Percentiles rank a stretch among this genome's conserved stretches.
Conservation (phyloP, 2,888 invertebrate genomes). For the Ectropis crepuscularia region DNA sequence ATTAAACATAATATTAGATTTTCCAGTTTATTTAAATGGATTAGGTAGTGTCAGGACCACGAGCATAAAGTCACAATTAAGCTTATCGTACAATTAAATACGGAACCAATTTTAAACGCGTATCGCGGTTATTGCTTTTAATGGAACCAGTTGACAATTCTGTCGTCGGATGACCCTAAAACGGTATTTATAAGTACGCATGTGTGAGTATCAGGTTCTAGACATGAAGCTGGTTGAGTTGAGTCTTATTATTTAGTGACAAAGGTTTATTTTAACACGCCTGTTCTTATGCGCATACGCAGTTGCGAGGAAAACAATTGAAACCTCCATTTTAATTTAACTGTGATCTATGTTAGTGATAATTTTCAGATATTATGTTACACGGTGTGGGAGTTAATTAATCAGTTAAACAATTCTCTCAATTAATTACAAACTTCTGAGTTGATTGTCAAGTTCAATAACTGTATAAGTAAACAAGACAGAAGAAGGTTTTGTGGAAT, state of each 20-base stretch:
- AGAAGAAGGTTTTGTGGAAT: not conserved
- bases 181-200: conserved; percentile 35
- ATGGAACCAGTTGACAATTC: conserved; percentile 32
- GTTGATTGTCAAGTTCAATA: conserved; percentile 21
- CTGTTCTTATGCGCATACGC: conserved; percentile 25
- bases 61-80: conserved; percentile 6
- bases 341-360: conserved; percentile 17
- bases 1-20: not conserved
- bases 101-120: conserved; percentile 26
- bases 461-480: conserved; percentile 2
- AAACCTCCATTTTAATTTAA: conserved; percentile 52
- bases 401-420: not conserved
- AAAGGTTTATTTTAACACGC: conserved; percentile 42
- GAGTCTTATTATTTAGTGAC: conserved; percentile 42
- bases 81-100: conserved; percentile 21
- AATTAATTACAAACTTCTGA: conserved; percentile 7
- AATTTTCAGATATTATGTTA: conserved; percentile 4
- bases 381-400: conserved; percentile 3
- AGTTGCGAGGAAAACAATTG: conserved; percentile 52
- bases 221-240: conserved; percentile 10
- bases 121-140: conserved; percentile 33
- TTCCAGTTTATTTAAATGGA: conserved; percentile 1
- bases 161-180: conserved; percentile 26
- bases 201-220: conserved; percentile 12
- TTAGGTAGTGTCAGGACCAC: not conserved